Base-by-base conservation (phyloP, 2,888 invertebrate genomes). In the Bursaphelenchus okinawaensis region DNA sequence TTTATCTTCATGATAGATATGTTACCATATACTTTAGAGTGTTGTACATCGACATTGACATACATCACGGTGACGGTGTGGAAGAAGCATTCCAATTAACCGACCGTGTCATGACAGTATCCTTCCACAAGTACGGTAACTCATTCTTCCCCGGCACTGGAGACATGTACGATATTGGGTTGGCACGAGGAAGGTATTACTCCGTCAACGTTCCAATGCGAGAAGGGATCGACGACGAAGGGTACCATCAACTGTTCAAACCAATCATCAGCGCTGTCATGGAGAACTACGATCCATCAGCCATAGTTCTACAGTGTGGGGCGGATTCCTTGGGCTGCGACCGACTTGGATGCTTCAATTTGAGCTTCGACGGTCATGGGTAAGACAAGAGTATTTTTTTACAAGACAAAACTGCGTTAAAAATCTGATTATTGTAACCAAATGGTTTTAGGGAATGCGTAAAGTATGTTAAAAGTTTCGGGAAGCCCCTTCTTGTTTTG, bases 121-220 rank as follows among this genome's bases (percentile, higher is more conserved):
- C 94, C 55, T 96, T 98, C 84, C 98, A 98, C 83, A 96, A 96
- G 85, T 96, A 94, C 83, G 96, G 95, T 1, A 93, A 93, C 81
- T 92, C 90, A 80, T 96, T 95, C 84, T 98, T 96, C 83, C 96
- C 96, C 0, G 95, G 96, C 16, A 98, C 96, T 0, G 96, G 96
- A 0, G 94, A 95, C 83, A 95, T 96, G 94, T 94, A 93, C 84
- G 96, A 98, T 85, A 89, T 94, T 58, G 98, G 98, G 90, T 90
- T 80, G 96, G 96, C 0, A 87, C 92, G 59, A 12, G 73, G 75
- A 20, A 63, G 75, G 60, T 94, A 93, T 83, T 98, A 96, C 83
- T 94, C 95, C 0, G 91, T 99, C 0, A 99, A 99, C 87, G 94
- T 99, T 0, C 98, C 98, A 0, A 84, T 99, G 16, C 92, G 93